These are phyloP conservation scores for Cheilosia soror DNA, from an alignment of 2,888 invertebrate genomes.

Conservation along the genomic window DNA sequence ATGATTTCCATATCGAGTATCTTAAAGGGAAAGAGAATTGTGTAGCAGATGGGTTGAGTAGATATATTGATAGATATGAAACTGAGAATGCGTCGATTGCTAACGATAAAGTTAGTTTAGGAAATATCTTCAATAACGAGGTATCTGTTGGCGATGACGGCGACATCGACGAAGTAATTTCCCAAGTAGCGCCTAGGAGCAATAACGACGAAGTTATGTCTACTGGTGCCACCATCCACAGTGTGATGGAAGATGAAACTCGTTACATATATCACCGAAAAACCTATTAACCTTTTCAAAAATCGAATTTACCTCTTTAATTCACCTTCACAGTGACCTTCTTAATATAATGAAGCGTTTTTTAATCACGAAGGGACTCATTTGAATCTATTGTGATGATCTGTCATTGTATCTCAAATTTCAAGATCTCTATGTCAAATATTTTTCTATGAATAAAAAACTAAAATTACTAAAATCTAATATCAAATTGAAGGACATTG, in stretches of 20 bases:
- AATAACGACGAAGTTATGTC: slow-evolving; percentile 2
- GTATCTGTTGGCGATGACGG: neutral
- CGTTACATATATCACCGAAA: slow-evolving; percentile 23
- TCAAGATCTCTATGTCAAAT: slow-evolving; percentile 12
- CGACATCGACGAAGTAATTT: neutral
- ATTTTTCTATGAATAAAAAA: slow-evolving; percentile 35
- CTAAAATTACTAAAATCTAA: slow-evolving; percentile 19
- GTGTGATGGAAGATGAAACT: slow-evolving; percentile 26
- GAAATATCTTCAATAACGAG: slow-evolving; percentile 65
- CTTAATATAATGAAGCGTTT: slow-evolving; percentile 40
- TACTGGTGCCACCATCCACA: slow-evolving; percentile 31
- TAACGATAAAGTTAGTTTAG: slow-evolving; percentile 45
- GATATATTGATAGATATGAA: slow-evolving; percentile 67
- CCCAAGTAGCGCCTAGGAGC: neutral
- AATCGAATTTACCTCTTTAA: slow-evolving; percentile 15
- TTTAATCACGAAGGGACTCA: slow-evolving; percentile 39
- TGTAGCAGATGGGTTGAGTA: no score
- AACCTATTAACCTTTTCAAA: slow-evolving; percentile 32
- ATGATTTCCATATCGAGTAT: no score
- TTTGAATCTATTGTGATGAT: slow-evolving; percentile 36
- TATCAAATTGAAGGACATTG: slow-evolving; percentile 24
- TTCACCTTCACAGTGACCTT: neutral
- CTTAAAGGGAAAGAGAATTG: no score
- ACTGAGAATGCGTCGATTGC: slow-evolving; percentile 32
- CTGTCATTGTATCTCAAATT: slow-evolving; percentile 16